These are phyloP conservation scores for Arion vulgaris DNA, from an alignment of 1,140 invertebrate genomes.

Conservation along the genomic window DNA sequence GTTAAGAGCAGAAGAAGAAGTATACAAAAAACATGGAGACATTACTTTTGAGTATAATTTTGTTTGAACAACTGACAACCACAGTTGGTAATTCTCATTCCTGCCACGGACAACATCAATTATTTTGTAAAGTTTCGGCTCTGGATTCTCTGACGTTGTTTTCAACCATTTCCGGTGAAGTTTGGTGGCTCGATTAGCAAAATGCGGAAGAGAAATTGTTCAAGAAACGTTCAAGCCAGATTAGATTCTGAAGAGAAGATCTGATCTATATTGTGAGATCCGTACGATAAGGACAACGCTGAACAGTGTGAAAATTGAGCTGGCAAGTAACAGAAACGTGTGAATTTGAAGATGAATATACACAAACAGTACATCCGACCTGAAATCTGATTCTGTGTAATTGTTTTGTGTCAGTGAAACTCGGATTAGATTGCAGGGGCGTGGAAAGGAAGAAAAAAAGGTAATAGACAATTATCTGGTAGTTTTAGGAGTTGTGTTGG, in stretches of 20 bases:
- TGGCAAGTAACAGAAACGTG: neutral
- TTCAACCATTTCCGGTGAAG: too few relatives aligned
- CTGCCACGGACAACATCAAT: too few relatives aligned
- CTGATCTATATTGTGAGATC: neutral
- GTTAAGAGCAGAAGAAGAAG: too few relatives aligned
- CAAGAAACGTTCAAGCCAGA: neutral
- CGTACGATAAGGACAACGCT: neutral
- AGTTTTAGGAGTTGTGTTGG: too few relatives aligned
- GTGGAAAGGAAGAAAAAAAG: neutral
- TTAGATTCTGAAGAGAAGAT: neutral
- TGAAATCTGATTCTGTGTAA: neutral
- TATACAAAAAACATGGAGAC: too few relatives aligned
- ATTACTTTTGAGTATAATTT: too few relatives aligned
- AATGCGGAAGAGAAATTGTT: neutral
- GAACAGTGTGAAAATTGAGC: neutral
- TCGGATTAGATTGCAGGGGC: neutral
- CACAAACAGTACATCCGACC: neutral
- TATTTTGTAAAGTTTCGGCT: too few relatives aligned
- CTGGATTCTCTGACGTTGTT: too few relatives aligned
- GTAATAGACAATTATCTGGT: too few relatives aligned
- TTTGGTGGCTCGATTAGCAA: neutral
- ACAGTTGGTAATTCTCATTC: too few relatives aligned
- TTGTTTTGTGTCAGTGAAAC: neutral
- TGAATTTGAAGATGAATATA: neutral
- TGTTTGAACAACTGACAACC: too few relatives aligned